phyloP scores from a whole-genome alignment of 2,888 invertebrate genomes.

The Pristionchus japonicus region DNA sequence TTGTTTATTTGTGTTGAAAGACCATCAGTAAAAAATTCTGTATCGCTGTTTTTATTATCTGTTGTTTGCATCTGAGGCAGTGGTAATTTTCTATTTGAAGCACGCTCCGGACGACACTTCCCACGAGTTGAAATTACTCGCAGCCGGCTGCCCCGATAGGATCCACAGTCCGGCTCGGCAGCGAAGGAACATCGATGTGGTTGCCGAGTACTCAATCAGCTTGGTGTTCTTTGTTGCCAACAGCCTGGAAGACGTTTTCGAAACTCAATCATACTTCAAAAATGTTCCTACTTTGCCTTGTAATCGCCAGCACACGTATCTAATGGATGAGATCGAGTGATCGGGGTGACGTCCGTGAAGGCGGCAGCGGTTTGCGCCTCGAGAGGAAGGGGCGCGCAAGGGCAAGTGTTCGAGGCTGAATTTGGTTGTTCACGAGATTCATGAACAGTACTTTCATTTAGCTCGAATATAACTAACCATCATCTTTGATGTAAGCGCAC shows the following conservation, averaged over 20 bases:
- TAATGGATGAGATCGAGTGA: background rate
- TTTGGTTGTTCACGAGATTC: background rate
- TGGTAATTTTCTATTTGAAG: background rate
- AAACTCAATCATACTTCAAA: no score
- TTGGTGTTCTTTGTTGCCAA: background rate
- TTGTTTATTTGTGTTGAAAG: no score
- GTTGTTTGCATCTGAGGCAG: background rate
- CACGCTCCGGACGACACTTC: background rate
- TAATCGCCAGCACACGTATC: background rate
- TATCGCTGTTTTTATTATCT: background rate
- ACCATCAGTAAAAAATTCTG: no score
- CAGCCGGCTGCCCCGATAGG: background rate
- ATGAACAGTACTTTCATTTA: no score
- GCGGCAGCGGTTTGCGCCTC: background rate
- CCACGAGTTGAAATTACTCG: background rate
- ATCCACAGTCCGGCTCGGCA: background rate
- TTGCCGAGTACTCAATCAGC: background rate
- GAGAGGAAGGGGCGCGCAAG: background rate
- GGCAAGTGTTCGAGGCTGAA: background rate
- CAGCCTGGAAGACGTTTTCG: background rate
- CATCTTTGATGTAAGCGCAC: background rate
- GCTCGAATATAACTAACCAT: no score
- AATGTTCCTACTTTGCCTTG: background rate
- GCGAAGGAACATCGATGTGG: background rate
- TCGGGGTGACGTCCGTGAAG: background rate